Evolutionary conservation across 1,140 invertebrate species (phyloP), one percentile per base, ranked within the genome.

Genomic region (Venustaconcha ellipsiformis): DNA sequence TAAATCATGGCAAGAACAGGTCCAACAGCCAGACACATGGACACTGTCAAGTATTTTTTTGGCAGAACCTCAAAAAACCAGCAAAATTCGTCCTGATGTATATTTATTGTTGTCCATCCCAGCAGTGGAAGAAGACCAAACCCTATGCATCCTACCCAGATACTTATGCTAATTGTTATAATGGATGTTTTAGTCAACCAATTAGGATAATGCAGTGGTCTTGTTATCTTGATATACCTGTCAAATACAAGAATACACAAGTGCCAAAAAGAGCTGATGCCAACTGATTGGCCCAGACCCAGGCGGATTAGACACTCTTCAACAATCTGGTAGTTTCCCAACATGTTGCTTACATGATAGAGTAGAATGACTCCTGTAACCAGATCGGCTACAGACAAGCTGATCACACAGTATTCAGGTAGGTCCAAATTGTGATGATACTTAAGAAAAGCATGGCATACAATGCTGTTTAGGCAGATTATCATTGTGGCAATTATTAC

Each of bases 51-150:
- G 60, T 76, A 76, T 17, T 65, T 57, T 56, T 76, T 58, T 5
- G 68, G 62, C 2, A 76, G 48, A 1, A 76, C 69, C n/a, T 70
- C 74, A 72, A 76, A 76, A 72, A 76, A 76, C 60, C 74, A 6
- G 26, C 74, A 76, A 30, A 76, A 69, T 64, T 57, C 60, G 15
- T 62, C 72, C 20, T 18, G 23, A 12, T 64, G 23, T 15, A 63
- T 48, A 8, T 65, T 65, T 15, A 20, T 17, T 17, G 26, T n/a
- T 26, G 48, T 65, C 74, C 74, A 76, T 20, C 69, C 74, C 66
- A 76, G 30, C 23, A 76, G 62, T 13, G 74, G 74, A 59, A 76
- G 69, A 37, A 76, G 63, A 18, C 74, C 74, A 60, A 76, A 67
- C 4, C 58, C 59, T 4, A 76, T 70, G 2, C 69, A 76, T n/a